These are phyloP conservation scores for Catocala nupta DNA, from an alignment of 2,888 invertebrate species.

Conservation along the genomic window DNA sequence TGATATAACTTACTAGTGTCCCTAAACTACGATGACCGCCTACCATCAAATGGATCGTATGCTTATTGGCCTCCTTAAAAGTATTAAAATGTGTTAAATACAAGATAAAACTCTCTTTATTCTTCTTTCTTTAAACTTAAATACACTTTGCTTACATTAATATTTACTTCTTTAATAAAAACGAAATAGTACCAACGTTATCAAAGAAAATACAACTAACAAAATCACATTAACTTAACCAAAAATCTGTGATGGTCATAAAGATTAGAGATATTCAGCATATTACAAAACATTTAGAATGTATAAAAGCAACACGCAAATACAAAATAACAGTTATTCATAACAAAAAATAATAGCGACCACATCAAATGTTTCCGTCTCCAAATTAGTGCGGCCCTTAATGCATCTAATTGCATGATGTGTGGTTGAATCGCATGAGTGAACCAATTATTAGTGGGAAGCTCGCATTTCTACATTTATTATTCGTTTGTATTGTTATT, in stretches of 20 bases:
- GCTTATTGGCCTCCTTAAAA: no score
- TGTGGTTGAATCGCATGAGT: slow-evolving; percentile 10
- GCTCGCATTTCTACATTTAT: background rate
- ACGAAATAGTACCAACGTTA: no score
- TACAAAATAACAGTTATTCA: slow-evolving; percentile 15
- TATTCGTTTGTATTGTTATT: no score
- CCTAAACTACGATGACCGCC: no score
- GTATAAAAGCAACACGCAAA: slow-evolving; percentile 2
- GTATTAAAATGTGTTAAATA: no score
- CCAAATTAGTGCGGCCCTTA: slow-evolving; percentile 4
- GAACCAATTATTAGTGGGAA: slow-evolving; percentile 1
- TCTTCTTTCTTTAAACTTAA: no score
- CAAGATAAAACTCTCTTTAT: no score
- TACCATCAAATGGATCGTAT: no score
- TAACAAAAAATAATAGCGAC: slow-evolving; percentile 15
- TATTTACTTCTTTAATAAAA: no score
- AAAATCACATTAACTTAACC: background rate
- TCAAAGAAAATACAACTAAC: background rate
- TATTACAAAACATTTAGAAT: slow-evolving; percentile 5
- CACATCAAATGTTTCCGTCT: slow-evolving; percentile 8
- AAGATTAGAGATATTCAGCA: background rate
- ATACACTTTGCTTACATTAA: no score
- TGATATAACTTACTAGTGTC: no score
- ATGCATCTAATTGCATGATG: slow-evolving; percentile 13
- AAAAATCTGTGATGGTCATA: background rate